Percentiles rank a stretch among this genome's conserved stretches.
These are phyloP conservation scores for Colletes gigas DNA, from an alignment of 1,140 invertebrate genomes.

Conservation along the genomic window DNA sequence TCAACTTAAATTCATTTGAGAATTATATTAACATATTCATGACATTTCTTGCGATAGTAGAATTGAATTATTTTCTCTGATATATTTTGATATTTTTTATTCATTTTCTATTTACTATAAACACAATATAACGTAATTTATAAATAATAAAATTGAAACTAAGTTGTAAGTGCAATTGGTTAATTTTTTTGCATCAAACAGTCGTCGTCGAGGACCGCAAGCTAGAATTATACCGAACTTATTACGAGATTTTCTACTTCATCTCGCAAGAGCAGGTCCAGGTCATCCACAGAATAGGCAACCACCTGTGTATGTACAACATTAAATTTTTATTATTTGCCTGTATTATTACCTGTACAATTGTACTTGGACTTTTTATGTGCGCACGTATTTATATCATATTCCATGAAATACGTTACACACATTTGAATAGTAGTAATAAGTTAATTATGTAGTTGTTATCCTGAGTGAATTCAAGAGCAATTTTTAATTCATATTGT, in stretches of 20 bases:
- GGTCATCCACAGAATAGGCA: slow-evolving; percentile 74
- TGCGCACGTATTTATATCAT: background rate
- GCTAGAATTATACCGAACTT: slow-evolving; percentile 80
- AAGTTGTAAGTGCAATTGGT: background rate
- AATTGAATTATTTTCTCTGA: too few species aligned
- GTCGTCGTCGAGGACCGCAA: slow-evolving; percentile 52
- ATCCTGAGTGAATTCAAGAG: slow-evolving; percentile 41
- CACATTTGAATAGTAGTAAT: background rate
- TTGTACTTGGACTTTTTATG: too few species aligned
- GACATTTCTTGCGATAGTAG: too few species aligned
- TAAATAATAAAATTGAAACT: background rate
- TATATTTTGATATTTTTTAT: too few species aligned
- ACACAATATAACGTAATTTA: too few species aligned
- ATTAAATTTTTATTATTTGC: slow-evolving; percentile 11
- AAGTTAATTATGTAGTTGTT: background rate
- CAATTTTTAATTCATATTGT: slow-evolving; percentile 7
- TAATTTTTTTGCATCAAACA: slow-evolving; percentile 33
- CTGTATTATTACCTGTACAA: background rate
- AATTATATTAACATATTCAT: too few species aligned
- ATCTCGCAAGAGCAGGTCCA: slow-evolving; percentile 78
- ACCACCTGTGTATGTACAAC: slow-evolving; percentile 77
- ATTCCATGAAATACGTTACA: background rate
- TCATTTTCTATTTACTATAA: too few species aligned
- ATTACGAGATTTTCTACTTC: slow-evolving; percentile 83
- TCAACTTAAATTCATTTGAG: too few species aligned